Evolutionary conservation across 2,888 invertebrate species (phyloP), one percentile per base, ranked within the genome.

Genomic region (Troilus luridus): DNA sequence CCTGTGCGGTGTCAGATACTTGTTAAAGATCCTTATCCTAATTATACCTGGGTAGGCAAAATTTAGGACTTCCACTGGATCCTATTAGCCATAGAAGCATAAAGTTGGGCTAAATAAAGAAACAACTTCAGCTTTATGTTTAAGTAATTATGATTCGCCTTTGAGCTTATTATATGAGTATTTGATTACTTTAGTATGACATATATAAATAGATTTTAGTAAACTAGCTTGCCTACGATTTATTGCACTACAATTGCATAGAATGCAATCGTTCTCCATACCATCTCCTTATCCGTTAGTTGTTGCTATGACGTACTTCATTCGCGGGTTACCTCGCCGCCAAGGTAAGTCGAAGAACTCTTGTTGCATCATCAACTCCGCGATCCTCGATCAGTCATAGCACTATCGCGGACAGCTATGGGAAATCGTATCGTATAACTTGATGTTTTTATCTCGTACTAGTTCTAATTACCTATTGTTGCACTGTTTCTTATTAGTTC

Each of bases 261-360:
- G 27, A 77, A 77, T 41, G 6, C 72, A 77, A 77, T 17, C 1
- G 72, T 17, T 77, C 72, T 72, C 27, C 72, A 14, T 72, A 27
- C 14, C 24, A 67, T 6, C 72, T 27, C 27, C 72, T 72, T 72
- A 72, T 72, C 72, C 27, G 72, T 77, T 9, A n/a, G 64, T 8
- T 10, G 64, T 21, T 77, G 1, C 27, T 27, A 77, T 77, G 72
- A 72, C 27, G 41, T 14, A 77, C 24, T 41, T 17, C 72, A 41
- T 77, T 41, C 3, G 41, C 41, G 72, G 19, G 24, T 77, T 77
- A 77, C 27, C 72, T 77, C 41, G 27, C 21, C 27, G 1, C 67
- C 72, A 77, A 77, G 72, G 72, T 77, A 77, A 77, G 72, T 77
- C 5, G 41, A 77, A 41, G 72, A 77, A 77, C 72, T 77, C 72